phyloP scores from a whole-genome alignment of 1,140 invertebrate genomes.

The Colletes gigas region DNA sequence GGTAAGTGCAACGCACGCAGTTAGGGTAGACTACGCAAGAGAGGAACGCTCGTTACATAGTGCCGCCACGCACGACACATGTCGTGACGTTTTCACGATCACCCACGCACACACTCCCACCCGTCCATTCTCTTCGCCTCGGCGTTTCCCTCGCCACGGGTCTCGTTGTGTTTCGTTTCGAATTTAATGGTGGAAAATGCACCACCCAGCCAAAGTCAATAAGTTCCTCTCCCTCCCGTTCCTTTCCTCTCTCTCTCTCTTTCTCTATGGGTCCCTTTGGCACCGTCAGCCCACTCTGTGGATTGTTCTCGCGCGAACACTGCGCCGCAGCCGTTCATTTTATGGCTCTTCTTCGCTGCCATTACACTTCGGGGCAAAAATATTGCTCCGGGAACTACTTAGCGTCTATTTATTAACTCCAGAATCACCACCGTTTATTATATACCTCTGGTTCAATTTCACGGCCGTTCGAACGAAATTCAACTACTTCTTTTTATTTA shows the following conservation, averaged over 20 bases:
- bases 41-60: constrained; percentile 69
- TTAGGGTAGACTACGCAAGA: constrained; percentile 49
- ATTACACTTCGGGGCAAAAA: too few relatives aligned
- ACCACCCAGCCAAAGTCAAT: constrained; percentile 68
- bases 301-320: constrained; percentile 20
- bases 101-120: constrained; percentile 9
- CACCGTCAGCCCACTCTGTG: constrained; percentile 32
- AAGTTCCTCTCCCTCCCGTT: constrained; percentile 44
- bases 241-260: background rate
- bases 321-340: constrained; percentile 32
- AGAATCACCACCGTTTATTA: too few relatives aligned
- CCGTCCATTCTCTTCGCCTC: constrained; percentile 16
- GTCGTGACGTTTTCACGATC: constrained; percentile 64
- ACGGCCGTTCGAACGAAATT: too few relatives aligned
- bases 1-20: constrained; percentile 34
- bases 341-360: background rate
- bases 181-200: constrained; percentile 71
- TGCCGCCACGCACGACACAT: constrained; percentile 70
- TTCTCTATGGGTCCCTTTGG: constrained; percentile 47
- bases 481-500: too few relatives aligned
- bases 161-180: constrained; percentile 49
- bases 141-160: constrained; percentile 7
- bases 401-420: too few relatives aligned
- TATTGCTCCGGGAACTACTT: too few relatives aligned
- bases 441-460: too few relatives aligned